Percentiles rank a stretch among this genome's conserved stretches.
These are phyloP conservation scores for Drosophila kurseongensis DNA, from an alignment of 1,140 invertebrate species.

Conservation along the genomic window DNA sequence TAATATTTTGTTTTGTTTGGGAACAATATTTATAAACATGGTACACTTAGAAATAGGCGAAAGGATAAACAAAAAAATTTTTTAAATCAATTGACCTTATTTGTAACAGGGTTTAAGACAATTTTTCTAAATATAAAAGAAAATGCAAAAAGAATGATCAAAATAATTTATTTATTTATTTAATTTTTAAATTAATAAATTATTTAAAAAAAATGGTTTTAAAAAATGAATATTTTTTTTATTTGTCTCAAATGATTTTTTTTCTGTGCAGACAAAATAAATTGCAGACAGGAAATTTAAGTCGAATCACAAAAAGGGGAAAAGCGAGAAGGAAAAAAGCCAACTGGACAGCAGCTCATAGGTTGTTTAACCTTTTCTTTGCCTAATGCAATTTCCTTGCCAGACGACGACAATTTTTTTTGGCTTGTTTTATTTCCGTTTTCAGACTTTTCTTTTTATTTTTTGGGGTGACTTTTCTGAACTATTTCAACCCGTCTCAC, in stretches of 20 bases:
- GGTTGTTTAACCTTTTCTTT: constrained; percentile 52
- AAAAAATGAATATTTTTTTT: background rate
- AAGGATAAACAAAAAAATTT: no score
- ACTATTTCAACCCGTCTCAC: constrained; percentile 14
- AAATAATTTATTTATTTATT: background rate
- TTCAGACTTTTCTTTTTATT: background rate
- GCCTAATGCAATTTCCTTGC: constrained; percentile 76
- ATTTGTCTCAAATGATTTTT: background rate
- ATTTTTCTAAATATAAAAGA: no score
- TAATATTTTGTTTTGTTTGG: no score
- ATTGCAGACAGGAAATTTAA: constrained; percentile 49
- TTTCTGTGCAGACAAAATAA: constrained; percentile 8
- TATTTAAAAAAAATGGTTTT: background rate
- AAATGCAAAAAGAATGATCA: no score
- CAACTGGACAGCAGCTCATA: constrained; percentile 17
- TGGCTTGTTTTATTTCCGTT: constrained; percentile 15
- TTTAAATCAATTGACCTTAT: no score
- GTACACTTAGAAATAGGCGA: no score
- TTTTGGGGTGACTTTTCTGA: constrained; percentile 41
- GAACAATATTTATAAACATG: no score
- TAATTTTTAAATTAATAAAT: background rate
- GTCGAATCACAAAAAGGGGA: constrained; percentile 24
- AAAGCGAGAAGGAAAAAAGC: constrained; percentile 1
- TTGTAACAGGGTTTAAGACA: no score
- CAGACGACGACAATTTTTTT: constrained; percentile 50